Base-by-base conservation (phyloP, 2,888 invertebrate species). In the Gonocerus acuteangulatus region DNA sequence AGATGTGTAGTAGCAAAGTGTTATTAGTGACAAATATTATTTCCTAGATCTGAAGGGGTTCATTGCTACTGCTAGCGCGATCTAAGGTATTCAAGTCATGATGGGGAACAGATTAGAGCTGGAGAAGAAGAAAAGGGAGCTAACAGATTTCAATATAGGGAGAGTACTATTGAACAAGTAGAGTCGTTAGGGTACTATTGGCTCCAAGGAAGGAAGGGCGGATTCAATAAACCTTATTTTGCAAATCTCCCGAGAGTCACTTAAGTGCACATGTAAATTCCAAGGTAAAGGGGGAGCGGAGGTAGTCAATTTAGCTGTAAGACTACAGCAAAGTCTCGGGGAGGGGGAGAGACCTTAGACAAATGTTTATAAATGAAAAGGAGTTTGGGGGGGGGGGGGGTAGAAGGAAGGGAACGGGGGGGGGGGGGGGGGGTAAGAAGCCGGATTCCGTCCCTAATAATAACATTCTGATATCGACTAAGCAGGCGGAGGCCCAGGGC, bases 381-480 rank as follows among this genome's bases (percentile, higher is more conserved):
- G 61, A 61, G 16, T 18, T 42, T 36, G 54, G 18, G 27, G 49
- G 36, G 15, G 36, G 49, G 34, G 45, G 59, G 48, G 36, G 39
- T 34, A 27, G 54, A 34, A 48, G 34, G n/a, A n/a, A n/a, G n/a
- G n/a, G n/a, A n/a, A n/a, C n/a, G n/a, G n/a, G 32, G 39, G 36
- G 39, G 42, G 48, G 23, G 34, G 48, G 16, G 18, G 59, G 34
- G 27, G 44, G 52, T 19, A 21, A 21, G 44, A 49, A 56, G 44
- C 23, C 47, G 60, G 62, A 64, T 54, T 59, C 62, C 62, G 47
- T 42, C 45, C 45, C 62, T 65, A 62, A 65, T 65, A 65, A 65
- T 65, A 65, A 65, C 65, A 63, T 65, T 65, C 62, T 65, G 65
- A 65, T 65, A 65, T 65, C 62, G 65, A 61, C 60, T 52, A 62